Evolutionary conservation across 2,888 invertebrate species (phyloP).

Genomic region (Napeogenes sylphis): DNA sequence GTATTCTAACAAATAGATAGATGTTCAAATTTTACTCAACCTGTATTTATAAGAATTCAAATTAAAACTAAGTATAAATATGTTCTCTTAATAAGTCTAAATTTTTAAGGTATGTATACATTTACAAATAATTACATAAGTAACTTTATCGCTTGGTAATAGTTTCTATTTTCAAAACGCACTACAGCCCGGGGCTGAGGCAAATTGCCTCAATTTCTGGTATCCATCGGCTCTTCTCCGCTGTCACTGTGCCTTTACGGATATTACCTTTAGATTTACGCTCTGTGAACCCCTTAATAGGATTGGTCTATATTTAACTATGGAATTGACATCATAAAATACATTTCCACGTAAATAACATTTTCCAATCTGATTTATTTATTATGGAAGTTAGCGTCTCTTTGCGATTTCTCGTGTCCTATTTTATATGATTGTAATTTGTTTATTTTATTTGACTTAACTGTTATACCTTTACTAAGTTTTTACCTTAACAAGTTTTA

Average conservation of each 20-base stretch:
- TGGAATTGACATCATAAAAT: constrained; percentile 10
- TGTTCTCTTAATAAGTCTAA: too few relatives aligned
- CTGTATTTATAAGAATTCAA: too few relatives aligned
- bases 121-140: too few relatives aligned
- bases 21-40: too few relatives aligned
- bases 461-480: too few relatives aligned
- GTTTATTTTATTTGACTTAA: too few relatives aligned
- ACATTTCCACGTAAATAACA: neutral
- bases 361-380: neutral
- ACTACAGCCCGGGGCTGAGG: constrained; percentile 12
- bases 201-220: constrained; percentile 19
- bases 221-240: constrained; percentile 15
- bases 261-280: constrained; percentile 27
- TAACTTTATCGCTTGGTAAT: neutral
- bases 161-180: constrained; percentile 17
- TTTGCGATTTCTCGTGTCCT: too few relatives aligned
- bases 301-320: constrained; percentile 21
- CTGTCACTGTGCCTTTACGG: constrained; percentile 22
- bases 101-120: too few relatives aligned
- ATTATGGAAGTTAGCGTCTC: neutral
- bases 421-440: too few relatives aligned
- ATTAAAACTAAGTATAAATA: too few relatives aligned
- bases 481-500: too few relatives aligned
- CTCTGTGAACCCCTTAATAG: constrained; percentile 22
- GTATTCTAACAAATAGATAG: too few relatives aligned